Conservation (phyloP, 2,797 vertebrate genomes). For the Gallinago solitaria region DNA sequence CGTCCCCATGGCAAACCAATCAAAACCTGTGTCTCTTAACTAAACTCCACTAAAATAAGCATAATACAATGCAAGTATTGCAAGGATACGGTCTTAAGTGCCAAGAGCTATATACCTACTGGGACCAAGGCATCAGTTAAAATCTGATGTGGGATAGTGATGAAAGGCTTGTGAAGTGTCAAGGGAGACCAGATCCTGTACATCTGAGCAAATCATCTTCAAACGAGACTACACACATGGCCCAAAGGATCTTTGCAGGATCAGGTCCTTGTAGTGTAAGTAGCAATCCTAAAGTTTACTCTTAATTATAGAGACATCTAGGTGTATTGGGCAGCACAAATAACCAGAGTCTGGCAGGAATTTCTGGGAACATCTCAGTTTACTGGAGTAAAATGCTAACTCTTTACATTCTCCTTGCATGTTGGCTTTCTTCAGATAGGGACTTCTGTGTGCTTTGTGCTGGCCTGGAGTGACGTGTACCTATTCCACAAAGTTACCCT, state of each 20-base stretch:
- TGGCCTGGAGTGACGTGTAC: background rate
- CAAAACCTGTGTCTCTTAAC: background rate
- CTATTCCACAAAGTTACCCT: background rate
- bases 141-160: background rate
- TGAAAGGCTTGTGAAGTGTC: background rate
- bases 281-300: background rate
- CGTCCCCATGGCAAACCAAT: background rate
- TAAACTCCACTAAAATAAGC: background rate
- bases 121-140: background rate
- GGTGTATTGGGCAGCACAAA: background rate
- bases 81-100: background rate
- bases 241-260: background rate
- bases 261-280: background rate
- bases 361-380: background rate
- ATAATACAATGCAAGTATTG: background rate
- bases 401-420: background rate
- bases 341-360: background rate
- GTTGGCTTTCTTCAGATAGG: background rate
- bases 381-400: background rate
- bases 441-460: background rate
- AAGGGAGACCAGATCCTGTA: background rate
- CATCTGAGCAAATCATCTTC: background rate
- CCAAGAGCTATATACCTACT: background rate
- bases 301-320: background rate
- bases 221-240: background rate